Evolutionary conservation across 2,797 vertebrate genomes (phyloP).

Genomic region (Cuniculus paca): DNA sequence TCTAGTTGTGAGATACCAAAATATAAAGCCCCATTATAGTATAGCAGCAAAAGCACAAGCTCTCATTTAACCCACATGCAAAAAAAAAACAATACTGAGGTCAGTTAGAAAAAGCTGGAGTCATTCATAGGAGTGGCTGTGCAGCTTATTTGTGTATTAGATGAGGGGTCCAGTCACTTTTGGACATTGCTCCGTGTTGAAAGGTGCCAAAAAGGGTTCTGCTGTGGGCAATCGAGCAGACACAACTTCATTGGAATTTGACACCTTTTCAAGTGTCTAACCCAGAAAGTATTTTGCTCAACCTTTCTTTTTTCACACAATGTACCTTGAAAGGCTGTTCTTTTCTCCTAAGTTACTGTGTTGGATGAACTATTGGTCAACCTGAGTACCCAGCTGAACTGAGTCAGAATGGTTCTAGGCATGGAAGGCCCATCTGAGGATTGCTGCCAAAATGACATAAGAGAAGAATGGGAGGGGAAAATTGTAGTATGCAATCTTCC

Average conservation of each 20-base stretch:
- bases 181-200: accelerated
- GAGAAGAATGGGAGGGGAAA: not conserved
- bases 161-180: too few relatives aligned
- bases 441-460: not conserved
- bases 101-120: not conserved
- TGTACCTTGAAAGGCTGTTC: not conserved
- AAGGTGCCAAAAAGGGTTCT: not conserved
- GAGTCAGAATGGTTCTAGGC: too few relatives aligned
- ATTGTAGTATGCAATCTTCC: too few relatives aligned
- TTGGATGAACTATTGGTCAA: not conserved
- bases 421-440: not conserved
- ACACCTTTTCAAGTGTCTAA: not conserved
- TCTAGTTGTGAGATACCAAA: not conserved
- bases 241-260: not conserved
- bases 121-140: not conserved
- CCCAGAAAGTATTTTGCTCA: not conserved
- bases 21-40: not conserved
- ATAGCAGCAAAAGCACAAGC: not conserved
- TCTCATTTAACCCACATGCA: not conserved
- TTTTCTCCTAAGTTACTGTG: not conserved
- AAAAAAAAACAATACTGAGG: not conserved
- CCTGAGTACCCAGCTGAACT: not conserved
- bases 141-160: not conserved
- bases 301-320: not conserved
- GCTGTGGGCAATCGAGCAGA: not conserved